These are phyloP conservation scores for Peromyscus leucopus DNA, from an alignment of 2,113 vertebrate genomes.

Conservation along the genomic window DNA sequence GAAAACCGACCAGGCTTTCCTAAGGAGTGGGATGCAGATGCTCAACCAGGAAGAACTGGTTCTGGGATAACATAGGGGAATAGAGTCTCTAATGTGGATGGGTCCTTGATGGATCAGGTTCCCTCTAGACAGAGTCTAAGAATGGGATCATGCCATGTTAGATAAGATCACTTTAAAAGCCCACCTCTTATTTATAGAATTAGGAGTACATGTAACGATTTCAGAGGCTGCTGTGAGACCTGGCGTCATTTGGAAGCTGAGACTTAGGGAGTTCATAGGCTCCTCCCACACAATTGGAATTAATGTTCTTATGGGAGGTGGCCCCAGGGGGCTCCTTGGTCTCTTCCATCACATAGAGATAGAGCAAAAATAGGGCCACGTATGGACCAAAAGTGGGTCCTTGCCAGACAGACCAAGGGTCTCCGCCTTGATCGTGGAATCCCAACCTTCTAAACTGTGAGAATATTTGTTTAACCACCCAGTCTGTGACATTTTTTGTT, in stretches of 20 bases:
- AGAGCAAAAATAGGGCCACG: not conserved
- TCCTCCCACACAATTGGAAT: not conserved
- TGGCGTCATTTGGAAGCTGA: not conserved
- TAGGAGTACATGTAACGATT: not conserved
- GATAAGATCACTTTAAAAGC: not conserved
- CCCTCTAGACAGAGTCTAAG: not conserved
- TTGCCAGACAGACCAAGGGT: not conserved
- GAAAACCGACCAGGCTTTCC: not conserved
- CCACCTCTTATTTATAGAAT: not conserved
- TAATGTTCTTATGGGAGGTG: not conserved
- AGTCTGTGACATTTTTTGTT: not conserved
- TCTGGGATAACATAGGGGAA: not conserved
- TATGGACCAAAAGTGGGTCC: not conserved
- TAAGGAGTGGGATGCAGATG: not conserved
- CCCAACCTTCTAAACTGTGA: not conserved
- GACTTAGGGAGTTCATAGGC: not conserved
- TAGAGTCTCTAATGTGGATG: not conserved
- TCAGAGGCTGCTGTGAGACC: not conserved
- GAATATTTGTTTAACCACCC: not conserved
- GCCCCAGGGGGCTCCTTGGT: rapidly evolving
- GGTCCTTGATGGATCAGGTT: not conserved
- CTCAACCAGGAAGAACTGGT: not conserved
- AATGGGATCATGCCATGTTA: not conserved
- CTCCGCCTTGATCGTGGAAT: not conserved
- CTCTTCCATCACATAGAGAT: not conserved